phyloP scores from a whole-genome alignment of 2,888 invertebrate species.

The Meteorus colon region DNA sequence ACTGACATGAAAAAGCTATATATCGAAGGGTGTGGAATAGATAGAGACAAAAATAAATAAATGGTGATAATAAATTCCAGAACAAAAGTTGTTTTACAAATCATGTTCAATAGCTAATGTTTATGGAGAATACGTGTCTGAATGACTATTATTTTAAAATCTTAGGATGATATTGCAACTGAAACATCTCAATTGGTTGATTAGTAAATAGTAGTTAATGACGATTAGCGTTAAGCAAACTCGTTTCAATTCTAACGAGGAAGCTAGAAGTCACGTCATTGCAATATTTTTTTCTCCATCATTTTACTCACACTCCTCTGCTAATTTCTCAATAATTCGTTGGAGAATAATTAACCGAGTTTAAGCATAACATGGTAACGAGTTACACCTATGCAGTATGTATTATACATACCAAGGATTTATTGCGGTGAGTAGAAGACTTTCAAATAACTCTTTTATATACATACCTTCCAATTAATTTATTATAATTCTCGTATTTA shows the following conservation, averaged over 20 bases:
- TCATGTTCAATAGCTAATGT: not conserved
- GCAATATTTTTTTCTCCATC: slow-evolving; percentile 26
- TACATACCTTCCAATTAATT: slow-evolving; percentile 16
- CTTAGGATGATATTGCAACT: slow-evolving; percentile 27
- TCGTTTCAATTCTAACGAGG: slow-evolving; percentile 13
- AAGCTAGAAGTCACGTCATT: slow-evolving; percentile 6
- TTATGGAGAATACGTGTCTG: not conserved
- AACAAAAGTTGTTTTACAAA: not conserved
- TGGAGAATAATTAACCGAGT: slow-evolving; percentile 61
- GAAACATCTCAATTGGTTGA: not conserved
- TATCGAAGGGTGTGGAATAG: not conserved
- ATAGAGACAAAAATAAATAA: not conserved
- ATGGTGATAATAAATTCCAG: not conserved
- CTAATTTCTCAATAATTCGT: slow-evolving; percentile 58
- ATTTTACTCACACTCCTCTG: slow-evolving; percentile 47
- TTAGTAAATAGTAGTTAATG: slow-evolving; percentile 20
- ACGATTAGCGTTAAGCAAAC: slow-evolving; percentile 19
- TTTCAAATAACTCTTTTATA: not conserved
- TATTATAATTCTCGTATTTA: not conserved
- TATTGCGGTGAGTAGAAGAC: not conserved
- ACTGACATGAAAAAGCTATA: not conserved
- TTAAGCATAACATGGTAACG: slow-evolving; percentile 60
- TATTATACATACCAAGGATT: slow-evolving; percentile 1
- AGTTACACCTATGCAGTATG: slow-evolving; percentile 51
- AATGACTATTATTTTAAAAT: not conserved